Percentiles rank a stretch among this genome's conserved stretches.
Evolutionary conservation across 2,113 vertebrate species (phyloP).

Genomic region (Scytalopus superciliaris): DNA sequence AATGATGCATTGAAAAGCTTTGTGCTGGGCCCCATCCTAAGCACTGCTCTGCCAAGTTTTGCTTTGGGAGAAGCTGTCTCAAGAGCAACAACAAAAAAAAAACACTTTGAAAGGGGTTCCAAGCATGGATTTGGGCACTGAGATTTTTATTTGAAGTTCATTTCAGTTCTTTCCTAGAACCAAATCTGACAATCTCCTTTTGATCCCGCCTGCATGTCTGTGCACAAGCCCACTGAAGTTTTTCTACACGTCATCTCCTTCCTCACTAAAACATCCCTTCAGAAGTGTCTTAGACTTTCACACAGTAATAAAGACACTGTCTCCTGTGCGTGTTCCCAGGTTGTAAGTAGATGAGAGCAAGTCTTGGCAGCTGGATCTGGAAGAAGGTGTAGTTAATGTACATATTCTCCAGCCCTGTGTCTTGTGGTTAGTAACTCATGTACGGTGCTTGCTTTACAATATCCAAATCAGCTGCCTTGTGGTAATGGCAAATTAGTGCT

Average conservation of each 20-base stretch:
- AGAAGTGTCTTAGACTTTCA: not conserved
- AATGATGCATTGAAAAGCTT: not conserved
- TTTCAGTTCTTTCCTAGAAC: not conserved
- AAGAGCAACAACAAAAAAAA: not conserved
- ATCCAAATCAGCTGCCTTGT: not conserved
- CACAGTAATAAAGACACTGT: accelerated
- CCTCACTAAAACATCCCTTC: not conserved
- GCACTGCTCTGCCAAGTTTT: not conserved
- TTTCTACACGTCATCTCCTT: accelerated
- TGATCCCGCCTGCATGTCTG: not conserved
- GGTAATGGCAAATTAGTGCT: not conserved
- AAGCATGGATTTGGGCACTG: not conserved
- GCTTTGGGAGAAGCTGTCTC: not conserved
- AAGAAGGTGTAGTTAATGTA: not conserved
- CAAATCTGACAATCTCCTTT: not conserved
- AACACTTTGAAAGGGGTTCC: not conserved
- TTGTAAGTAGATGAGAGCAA: not conserved
- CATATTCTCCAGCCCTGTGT: not conserved
- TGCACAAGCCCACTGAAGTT: not conserved
- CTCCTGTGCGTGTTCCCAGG: not conserved
- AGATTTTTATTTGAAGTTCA: not conserved
- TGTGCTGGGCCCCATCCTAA: accelerated
- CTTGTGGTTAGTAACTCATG: not conserved
- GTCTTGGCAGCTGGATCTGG: not conserved
- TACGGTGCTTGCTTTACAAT: not conserved